Conservation (phyloP, 2,113 vertebrate species). For the Python bivittatus region DNA sequence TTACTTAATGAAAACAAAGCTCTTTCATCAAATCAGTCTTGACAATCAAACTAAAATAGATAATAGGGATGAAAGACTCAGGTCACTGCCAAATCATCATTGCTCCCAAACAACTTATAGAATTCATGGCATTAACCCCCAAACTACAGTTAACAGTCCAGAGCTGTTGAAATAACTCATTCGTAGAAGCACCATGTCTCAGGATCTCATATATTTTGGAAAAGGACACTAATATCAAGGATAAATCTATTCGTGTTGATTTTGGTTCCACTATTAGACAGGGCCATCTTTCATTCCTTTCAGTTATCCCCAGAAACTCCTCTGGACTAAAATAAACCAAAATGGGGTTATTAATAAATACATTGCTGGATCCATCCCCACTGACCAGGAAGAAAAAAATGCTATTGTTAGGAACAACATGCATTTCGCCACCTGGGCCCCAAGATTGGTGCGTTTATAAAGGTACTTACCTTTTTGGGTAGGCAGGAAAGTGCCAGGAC, state of each 20-base stretch:
- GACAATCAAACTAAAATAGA: constrained; percentile 9
- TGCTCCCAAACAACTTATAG: neutral
- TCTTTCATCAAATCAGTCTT: neutral
- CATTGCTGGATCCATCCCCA: constrained; percentile 1
- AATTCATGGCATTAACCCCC: neutral
- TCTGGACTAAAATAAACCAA: constrained; percentile 19
- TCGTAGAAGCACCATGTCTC: neutral
- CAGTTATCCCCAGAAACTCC: constrained; percentile 17
- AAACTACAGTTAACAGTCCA: neutral
- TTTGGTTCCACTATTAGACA: neutral
- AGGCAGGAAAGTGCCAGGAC: constrained; percentile 66
- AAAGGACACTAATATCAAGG: constrained; percentile 13
- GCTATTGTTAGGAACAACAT: constrained; percentile 40
- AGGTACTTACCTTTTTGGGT: constrained; percentile 67
- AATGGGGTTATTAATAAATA: constrained; percentile 23
- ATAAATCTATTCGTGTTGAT: neutral
- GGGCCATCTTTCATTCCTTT: neutral
- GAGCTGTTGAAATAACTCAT: neutral
- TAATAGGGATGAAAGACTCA: neutral
- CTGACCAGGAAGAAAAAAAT: constrained; percentile 27
- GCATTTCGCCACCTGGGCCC: constrained; percentile 33
- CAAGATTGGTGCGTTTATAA: constrained; percentile 36
- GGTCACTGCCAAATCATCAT: constrained; percentile 21
- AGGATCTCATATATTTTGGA: constrained; percentile 8
- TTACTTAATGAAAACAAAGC: neutral